Evolutionary conservation across 2,797 vertebrate genomes (phyloP).

Genomic region (Taeniopygia guttata): DNA sequence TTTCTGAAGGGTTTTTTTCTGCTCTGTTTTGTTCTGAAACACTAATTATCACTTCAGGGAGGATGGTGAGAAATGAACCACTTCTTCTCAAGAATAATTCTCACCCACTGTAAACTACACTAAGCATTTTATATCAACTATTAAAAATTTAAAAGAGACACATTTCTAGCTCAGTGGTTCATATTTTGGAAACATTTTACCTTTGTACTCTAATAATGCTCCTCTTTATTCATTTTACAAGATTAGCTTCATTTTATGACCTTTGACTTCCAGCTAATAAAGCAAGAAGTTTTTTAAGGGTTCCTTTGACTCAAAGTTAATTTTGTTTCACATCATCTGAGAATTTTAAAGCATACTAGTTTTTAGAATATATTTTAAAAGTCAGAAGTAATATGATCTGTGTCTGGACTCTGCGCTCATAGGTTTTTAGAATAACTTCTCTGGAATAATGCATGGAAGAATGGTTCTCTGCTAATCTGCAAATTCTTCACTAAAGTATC

Average conservation of each 20-base stretch:
- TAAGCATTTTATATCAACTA: background rate
- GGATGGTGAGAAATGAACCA: background rate
- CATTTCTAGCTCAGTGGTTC: background rate
- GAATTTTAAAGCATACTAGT: background rate
- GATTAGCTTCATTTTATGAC: background rate
- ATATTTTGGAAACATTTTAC: background rate
- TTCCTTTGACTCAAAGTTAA: background rate
- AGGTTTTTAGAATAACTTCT: background rate
- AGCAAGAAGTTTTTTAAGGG: background rate
- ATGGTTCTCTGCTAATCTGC: background rate
- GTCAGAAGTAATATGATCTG: background rate
- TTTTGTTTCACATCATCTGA: background rate
- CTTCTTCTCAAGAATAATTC: constrained; percentile 43
- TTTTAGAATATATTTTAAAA: background rate
- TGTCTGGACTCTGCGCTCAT: background rate
- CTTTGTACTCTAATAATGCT: background rate
- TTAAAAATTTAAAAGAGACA: constrained; percentile 10
- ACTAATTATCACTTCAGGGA: constrained; percentile 58
- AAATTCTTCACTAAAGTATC: background rate
- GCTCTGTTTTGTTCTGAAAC: constrained; percentile 24
- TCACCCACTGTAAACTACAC: background rate
- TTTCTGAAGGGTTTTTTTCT: background rate
- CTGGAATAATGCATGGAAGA: background rate
- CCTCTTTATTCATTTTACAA: background rate
- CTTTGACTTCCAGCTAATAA: background rate